These are phyloP conservation scores for Lathamus discolor DNA, from an alignment of 2,113 vertebrate species.

Conservation along the genomic window DNA sequence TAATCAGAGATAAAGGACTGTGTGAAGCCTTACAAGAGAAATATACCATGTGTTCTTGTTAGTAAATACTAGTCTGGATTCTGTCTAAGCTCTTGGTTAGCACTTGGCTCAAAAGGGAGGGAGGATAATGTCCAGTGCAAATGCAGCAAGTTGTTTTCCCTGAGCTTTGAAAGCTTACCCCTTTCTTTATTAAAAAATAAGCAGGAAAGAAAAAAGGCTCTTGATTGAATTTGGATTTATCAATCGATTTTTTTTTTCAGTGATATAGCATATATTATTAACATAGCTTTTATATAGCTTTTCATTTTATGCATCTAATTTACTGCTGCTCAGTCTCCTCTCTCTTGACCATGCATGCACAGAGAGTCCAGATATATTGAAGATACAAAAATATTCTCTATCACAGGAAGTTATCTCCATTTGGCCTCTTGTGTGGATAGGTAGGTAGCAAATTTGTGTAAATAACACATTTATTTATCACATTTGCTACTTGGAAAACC, in stretches of 20 bases:
- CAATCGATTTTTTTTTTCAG: background rate
- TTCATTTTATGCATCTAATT: background rate
- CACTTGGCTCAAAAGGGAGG: background rate
- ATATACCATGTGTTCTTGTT: background rate
- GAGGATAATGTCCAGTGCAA: background rate
- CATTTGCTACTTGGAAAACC: background rate
- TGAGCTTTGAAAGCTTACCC: background rate
- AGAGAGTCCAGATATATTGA: background rate
- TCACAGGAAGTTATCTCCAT: background rate
- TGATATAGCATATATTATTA: background rate
- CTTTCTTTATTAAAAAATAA: background rate
- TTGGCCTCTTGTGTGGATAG: background rate
- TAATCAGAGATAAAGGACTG: background rate
- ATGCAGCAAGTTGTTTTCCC: background rate
- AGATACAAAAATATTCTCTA: background rate
- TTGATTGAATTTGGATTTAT: background rate
- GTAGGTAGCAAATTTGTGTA: background rate
- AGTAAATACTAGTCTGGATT: background rate
- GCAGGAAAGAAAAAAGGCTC: background rate
- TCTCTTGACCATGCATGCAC: background rate
- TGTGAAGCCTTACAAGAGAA: background rate
- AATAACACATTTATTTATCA: background rate
- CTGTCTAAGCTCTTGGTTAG: background rate
- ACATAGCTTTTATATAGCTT: background rate
- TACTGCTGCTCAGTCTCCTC: background rate